phyloP scores from a whole-genome alignment of 2,797 vertebrate species.

The Periparus ater region DNA sequence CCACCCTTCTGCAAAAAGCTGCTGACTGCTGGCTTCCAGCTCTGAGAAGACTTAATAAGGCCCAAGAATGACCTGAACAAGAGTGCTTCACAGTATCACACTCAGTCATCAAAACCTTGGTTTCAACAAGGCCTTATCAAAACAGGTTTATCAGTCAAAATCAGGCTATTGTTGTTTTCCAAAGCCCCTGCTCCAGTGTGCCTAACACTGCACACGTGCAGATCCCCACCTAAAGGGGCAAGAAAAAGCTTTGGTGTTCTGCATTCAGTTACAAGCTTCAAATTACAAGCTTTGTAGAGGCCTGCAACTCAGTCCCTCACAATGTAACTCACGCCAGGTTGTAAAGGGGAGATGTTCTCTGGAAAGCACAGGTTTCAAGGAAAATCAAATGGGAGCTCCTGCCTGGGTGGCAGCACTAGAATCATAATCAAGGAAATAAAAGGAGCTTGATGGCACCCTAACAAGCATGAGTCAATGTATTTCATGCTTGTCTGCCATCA shows the following conservation, averaged over 20 bases:
- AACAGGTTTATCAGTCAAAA: slow-evolving; percentile 14
- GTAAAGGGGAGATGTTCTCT: not conserved
- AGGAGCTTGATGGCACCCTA: slow-evolving; percentile 41
- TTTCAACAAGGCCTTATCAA: not conserved
- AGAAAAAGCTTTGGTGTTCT: not conserved
- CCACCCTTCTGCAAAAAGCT: not conserved
- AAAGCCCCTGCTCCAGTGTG: not conserved
- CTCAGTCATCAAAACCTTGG: not conserved
- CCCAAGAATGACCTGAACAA: not conserved
- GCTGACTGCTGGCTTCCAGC: not conserved
- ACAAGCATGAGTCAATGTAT: slow-evolving; percentile 50
- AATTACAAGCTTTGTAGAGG: not conserved
- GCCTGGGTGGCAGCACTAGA: not conserved
- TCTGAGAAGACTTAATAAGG: not conserved
- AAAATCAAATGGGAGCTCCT: slow-evolving; percentile 15
- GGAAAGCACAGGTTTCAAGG: slow-evolving; percentile 28
- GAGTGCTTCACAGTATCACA: not conserved
- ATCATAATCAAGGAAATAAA: slow-evolving; percentile 49
- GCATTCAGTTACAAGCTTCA: not conserved
- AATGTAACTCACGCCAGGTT: not conserved
- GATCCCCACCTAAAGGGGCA: not conserved
- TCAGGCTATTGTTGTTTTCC: not conserved
- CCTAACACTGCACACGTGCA: not conserved
- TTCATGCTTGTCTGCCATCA: slow-evolving; percentile 49
- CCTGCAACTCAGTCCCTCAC: not conserved